Evolutionary conservation across 2,888 invertebrate species (phyloP).

Genomic region (Baronia brevicornis): DNA sequence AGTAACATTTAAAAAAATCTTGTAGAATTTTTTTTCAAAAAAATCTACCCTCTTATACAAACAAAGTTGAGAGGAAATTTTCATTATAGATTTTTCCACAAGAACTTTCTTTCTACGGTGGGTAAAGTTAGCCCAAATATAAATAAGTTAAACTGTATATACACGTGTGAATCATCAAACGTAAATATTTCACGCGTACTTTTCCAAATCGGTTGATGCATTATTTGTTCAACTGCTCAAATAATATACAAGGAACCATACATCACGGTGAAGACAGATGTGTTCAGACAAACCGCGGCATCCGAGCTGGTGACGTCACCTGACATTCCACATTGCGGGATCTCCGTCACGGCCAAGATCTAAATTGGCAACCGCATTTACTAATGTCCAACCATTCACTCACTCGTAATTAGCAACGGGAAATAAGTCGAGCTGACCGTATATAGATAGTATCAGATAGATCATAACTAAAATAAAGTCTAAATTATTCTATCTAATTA

Average conservation of each 20-base stretch:
- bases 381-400: conserved; percentile 32
- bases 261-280: conserved; percentile 6
- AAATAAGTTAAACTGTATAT: too few species aligned
- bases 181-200: too few species aligned
- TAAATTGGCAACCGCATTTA: conserved; percentile 59
- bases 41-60: too few species aligned
- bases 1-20: too few species aligned
- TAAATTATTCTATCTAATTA: conserved; percentile 15
- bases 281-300: conserved; percentile 10
- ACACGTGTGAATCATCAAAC: conserved; percentile 3
- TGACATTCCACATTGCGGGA: conserved; percentile 48
- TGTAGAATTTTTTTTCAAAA: too few species aligned
- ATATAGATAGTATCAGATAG: conserved; percentile 41
- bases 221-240: too few species aligned
- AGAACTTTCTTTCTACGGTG: too few species aligned
- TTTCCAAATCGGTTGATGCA: too few species aligned
- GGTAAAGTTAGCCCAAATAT: too few species aligned
- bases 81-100: too few species aligned
- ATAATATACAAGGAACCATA: conserved; percentile 3
- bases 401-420: conserved; percentile 47
- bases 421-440: conserved; percentile 37
- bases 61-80: too few species aligned
- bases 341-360: conserved; percentile 52
- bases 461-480: conserved; percentile 38
- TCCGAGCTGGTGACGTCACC: conserved; percentile 42